These are phyloP conservation scores for Sciurus niger DNA, from an alignment of 2,113 vertebrate genomes.

Conservation along the genomic window DNA sequence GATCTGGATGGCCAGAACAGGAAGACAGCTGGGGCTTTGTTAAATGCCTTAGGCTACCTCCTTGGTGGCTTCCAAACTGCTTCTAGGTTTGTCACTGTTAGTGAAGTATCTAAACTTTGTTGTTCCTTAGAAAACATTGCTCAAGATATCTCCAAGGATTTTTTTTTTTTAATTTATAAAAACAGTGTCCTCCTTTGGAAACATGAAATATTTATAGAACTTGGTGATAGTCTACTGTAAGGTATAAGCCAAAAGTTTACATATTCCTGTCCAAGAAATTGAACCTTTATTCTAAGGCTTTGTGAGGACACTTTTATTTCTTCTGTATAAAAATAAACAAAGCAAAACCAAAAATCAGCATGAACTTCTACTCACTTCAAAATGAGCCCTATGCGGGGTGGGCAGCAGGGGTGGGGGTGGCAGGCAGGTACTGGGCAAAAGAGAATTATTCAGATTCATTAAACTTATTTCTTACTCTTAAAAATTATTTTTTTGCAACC, in stretches of 20 bases:
- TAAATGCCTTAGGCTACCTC: not conserved
- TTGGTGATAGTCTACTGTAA: slow-evolving; percentile 38
- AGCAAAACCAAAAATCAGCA: not conserved
- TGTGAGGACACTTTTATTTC: slow-evolving; percentile 17
- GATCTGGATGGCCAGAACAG: not conserved
- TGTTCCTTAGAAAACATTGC: slow-evolving; percentile 36
- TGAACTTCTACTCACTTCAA: slow-evolving; percentile 1
- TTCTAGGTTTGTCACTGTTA: slow-evolving; percentile 35
- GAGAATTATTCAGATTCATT: not conserved
- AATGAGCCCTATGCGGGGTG: not conserved
- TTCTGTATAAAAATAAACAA: slow-evolving; percentile 30
- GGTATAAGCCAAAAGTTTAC: slow-evolving; percentile 58
- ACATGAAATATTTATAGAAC: slow-evolving; percentile 57
- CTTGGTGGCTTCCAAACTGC: slow-evolving; percentile 53
- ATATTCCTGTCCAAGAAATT: slow-evolving; percentile 46
- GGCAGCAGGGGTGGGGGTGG: not conserved
- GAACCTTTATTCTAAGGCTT: slow-evolving; percentile 36
- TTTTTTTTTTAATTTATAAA: slow-evolving; percentile 33
- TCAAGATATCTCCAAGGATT: slow-evolving; percentile 29
- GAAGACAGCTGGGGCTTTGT: slow-evolving; percentile 5
- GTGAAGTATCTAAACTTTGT: not conserved
- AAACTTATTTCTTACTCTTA: slow-evolving; percentile 38
- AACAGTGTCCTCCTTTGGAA: slow-evolving; percentile 59
- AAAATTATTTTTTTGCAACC: not conserved
- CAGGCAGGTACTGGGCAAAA: not conserved